Conservation (phyloP, 2,113 vertebrate species). For the Pipa parva region DNA sequence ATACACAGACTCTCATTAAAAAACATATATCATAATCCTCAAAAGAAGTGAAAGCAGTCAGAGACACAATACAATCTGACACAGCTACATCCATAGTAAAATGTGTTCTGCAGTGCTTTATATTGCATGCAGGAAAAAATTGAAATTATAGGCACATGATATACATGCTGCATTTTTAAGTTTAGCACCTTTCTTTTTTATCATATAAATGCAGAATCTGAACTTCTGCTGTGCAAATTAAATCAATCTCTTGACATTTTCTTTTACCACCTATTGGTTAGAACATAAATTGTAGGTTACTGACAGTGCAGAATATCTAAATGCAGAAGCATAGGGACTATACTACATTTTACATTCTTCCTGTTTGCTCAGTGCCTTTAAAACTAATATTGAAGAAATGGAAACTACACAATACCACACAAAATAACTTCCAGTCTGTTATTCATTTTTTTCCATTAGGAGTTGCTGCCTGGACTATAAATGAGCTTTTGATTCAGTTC, state of each 20-base stretch:
- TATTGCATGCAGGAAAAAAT: background rate
- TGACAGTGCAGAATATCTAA: background rate
- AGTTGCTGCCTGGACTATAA: slow-evolving; percentile 40
- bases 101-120: slow-evolving; percentile 1
- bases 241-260: slow-evolving; percentile 19
- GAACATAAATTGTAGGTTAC: slow-evolving; percentile 11
- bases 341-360: slow-evolving; percentile 10
- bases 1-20: background rate
- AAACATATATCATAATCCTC: background rate
- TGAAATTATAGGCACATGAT: background rate
- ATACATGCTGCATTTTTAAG: slow-evolving; percentile 10
- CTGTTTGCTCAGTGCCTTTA: background rate
- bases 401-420: slow-evolving; percentile 11
- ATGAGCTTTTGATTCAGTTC: slow-evolving; percentile 25
- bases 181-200: background rate
- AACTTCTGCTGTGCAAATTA: slow-evolving; percentile 17
- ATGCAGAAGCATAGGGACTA: background rate
- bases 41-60: background rate
- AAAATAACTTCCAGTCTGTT: slow-evolving; percentile 29
- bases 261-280: background rate
- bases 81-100: background rate
- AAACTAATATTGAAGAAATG: slow-evolving; percentile 1
- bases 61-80: background rate
- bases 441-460: slow-evolving; percentile 31
- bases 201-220: background rate